Base-by-base conservation (phyloP, 2,888 invertebrate species). In the Ornithoptera priamus region DNA sequence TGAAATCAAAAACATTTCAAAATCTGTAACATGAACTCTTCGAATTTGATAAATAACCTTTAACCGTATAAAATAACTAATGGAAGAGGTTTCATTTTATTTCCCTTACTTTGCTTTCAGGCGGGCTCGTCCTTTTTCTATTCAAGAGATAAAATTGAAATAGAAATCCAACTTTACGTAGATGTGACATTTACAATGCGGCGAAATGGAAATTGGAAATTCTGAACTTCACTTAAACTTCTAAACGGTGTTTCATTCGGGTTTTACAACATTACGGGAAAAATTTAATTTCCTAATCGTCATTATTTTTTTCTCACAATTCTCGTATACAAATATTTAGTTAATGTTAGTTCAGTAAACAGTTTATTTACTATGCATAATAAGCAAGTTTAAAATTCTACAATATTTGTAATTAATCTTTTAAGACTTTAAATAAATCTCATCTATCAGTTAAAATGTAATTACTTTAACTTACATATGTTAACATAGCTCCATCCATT, bases 101-200 rank as follows among this genome's bases (percentile, higher is more conserved):
- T 65, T 59, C 20, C 15, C 65, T 15, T 39, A 56, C 42, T 65
- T 46, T 46, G n/a, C 58, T 58, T 42, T 59, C 22, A 22, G 46
- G 10, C 24, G 20, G 46, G 15, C 4, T 58, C 65, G 36, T 20
- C 42, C 42, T 65, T 36, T 65, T 65, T 59, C 46, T 65, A 24
- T 65, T 58, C 59, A n/a, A 18, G 30, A 65, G 39, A 39, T 39
- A 65, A 57, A 65, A 57, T 65, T 56, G 22, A 65, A 59, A 46
- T 46, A 59, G 24, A 65, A 65, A 59, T 24, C 39, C 58, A 46
- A 59, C 59, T 65, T 59, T 46, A 65, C 65, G 58, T 65, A 36
- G 58, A 65, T 65, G 42, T 42, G 24, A 65, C 57, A 57, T 53
- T 20, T 64, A 64, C 24, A 64, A 56, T 64, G 57, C 22, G 36